These are phyloP conservation scores for Pocillopora damicornis DNA, from an alignment of 64 coral and sea anemone species.

Conservation along the genomic window DNA sequence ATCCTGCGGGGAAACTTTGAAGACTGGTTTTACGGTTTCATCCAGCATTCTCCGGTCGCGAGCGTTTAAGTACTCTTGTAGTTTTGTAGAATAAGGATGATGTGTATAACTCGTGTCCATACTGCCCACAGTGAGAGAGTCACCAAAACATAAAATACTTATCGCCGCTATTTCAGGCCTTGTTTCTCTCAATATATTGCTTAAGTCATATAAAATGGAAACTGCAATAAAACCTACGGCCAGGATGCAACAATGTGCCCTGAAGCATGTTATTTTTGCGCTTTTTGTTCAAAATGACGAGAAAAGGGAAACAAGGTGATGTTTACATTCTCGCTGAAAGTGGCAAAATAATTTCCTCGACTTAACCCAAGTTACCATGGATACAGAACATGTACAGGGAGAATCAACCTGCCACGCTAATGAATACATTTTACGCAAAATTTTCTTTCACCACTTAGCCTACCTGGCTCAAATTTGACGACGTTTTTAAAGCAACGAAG, in stretches of 20 bases:
- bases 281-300: background rate
- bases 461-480: no score
- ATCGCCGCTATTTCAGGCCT: conserved; percentile 3
- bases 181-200: background rate
- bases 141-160: conserved; percentile 70
- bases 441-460: no score
- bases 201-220: background rate
- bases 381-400: no score
- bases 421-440: no score
- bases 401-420: no score
- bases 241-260: background rate
- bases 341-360: no score
- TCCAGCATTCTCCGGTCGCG: background rate
- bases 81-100: conserved; percentile 55
- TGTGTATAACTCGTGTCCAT: background rate
- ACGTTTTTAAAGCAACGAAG: no score
- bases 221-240: background rate
- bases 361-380: no score
- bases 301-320: background rate
- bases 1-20: conserved; percentile 39
- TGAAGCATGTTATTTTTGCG: background rate
- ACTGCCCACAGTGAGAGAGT: conserved; percentile 54
- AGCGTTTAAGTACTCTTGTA: conserved; percentile 39
- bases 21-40: background rate
- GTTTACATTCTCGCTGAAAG: background rate